Evolutionary conservation across 2,113 vertebrate genomes (phyloP).

Genomic region (Aix galericulata): DNA sequence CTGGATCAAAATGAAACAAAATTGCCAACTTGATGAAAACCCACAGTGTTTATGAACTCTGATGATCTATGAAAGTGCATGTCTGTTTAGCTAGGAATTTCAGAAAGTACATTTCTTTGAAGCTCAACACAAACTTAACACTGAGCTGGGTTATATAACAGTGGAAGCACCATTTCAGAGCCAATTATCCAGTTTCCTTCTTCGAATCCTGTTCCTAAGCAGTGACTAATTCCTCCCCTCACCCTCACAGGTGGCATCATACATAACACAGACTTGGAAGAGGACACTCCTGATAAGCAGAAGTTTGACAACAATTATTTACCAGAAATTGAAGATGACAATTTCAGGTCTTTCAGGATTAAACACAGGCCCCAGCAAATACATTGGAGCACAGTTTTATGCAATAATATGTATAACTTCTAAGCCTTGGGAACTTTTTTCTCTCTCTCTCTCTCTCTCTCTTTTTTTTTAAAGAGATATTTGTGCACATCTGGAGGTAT

Average conservation of each 20-base stretch:
- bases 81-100: conserved; percentile 21
- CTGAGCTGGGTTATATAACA: neutral
- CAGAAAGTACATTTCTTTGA: neutral
- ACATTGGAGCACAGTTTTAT: neutral
- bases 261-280: neutral
- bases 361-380: conserved; percentile 12
- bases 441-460: neutral
- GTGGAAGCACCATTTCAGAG: conserved; percentile 6
- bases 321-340: neutral
- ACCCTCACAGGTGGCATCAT: neutral
- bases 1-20: conserved; percentile 16
- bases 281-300: neutral
- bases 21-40: conserved; percentile 21
- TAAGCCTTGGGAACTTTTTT: neutral
- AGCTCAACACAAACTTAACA: neutral
- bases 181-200: neutral
- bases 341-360: conserved; percentile 21
- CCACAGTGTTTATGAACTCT: neutral
- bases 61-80: neutral
- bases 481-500: neutral
- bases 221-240: neutral
- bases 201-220: neutral
- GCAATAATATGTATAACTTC: neutral
- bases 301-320: conserved; percentile 23
- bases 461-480: neutral